These are phyloP conservation scores for Drosophila macrospina DNA, from an alignment of 2,888 invertebrate genomes.

Conservation along the genomic window DNA sequence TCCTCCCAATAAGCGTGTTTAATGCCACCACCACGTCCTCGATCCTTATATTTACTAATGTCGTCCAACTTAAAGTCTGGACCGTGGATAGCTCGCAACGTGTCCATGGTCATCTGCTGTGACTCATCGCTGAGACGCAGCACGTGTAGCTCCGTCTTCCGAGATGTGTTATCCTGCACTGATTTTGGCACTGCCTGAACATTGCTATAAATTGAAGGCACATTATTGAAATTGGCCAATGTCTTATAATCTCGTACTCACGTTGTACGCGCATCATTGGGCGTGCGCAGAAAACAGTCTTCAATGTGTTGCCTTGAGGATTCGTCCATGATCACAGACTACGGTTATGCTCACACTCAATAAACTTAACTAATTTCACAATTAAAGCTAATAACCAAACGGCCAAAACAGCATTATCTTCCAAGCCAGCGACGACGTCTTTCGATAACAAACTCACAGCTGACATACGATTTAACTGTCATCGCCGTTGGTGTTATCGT, in stretches of 20 bases:
- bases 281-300: constrained; percentile 88
- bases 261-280: constrained; percentile 88
- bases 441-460: constrained; percentile 20
- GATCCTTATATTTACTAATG: constrained; percentile 88
- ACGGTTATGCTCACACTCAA: not conserved
- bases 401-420: constrained; percentile 15
- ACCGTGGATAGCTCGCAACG: constrained; percentile 91
- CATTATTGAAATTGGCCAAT: constrained; percentile 56
- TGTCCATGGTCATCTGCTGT: constrained; percentile 91
- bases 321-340: constrained; percentile 86
- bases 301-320: constrained; percentile 87
- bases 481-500: not conserved
- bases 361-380: constrained; percentile 34
- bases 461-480: constrained; percentile 11
- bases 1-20: constrained; percentile 92
- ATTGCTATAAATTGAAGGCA: constrained; percentile 67
- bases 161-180: constrained; percentile 86
- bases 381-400: constrained; percentile 36
- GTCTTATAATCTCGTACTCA: constrained; percentile 50
- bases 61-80: constrained; percentile 88
- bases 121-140: constrained; percentile 89
- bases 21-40: constrained; percentile 87
- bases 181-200: constrained; percentile 83
- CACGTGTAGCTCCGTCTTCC: constrained; percentile 92
- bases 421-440: constrained; percentile 15